A percentile compares a stretch with the other conserved stretches of the same genome.
Conservation (phyloP, 2,888 invertebrate genomes). For the Cerastis rubricosa region DNA sequence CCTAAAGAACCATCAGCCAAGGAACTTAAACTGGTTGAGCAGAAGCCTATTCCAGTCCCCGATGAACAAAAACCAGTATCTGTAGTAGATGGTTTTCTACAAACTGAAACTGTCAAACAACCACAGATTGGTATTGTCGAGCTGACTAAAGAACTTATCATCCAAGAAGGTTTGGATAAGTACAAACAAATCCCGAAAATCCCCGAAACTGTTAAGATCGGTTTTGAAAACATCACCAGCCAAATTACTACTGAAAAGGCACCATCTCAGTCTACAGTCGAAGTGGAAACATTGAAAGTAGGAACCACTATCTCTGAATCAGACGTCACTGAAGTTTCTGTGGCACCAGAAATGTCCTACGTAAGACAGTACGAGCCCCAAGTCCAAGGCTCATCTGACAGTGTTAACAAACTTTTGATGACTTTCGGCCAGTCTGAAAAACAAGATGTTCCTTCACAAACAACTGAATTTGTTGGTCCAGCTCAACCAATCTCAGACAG, state of each 20-base stretch:
- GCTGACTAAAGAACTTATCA: conserved; percentile 66
- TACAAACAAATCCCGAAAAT: conserved; percentile 40
- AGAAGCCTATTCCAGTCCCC: conserved; percentile 25
- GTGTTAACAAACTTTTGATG: conserved; percentile 73
- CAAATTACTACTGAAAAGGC: conserved; percentile 69
- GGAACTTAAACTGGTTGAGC: background rate
- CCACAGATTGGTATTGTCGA: conserved; percentile 60
- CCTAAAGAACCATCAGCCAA: conserved; percentile 6
- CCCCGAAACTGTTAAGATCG: conserved; percentile 26
- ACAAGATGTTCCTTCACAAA: conserved; percentile 76
- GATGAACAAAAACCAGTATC: conserved; percentile 51
- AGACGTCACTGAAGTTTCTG: conserved; percentile 67
- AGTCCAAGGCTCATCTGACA: conserved; percentile 74
- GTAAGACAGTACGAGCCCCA: conserved; percentile 76
- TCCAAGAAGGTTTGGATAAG: conserved; percentile 63
- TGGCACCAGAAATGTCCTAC: conserved; percentile 75
- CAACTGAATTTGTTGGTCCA: conserved; percentile 55
- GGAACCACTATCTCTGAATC: conserved; percentile 76
- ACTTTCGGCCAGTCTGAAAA: conserved; percentile 78
- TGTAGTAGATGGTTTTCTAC: conserved; percentile 49
- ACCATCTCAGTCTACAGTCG: conserved; percentile 71
- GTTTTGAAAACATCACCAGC: conserved; percentile 57
- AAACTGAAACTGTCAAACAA: conserved; percentile 55
- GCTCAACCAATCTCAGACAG: conserved; percentile 53
- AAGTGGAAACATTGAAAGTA: conserved; percentile 74